Base-by-base conservation (phyloP, 2,113 vertebrate species). In the Anguilla rostrata region DNA sequence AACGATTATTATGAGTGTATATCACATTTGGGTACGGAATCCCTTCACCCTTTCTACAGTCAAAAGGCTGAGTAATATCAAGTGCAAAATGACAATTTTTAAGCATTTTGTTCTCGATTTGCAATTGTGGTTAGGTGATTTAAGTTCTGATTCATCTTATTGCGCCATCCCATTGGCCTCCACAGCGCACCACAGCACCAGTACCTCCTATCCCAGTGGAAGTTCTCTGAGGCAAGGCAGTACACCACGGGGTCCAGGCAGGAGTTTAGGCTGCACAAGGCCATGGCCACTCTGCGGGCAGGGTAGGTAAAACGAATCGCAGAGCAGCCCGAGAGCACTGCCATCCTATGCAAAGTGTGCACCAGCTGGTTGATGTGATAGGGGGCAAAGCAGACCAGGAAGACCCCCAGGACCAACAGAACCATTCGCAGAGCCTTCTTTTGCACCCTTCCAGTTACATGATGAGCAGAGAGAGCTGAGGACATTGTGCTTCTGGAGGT, bases 301-400 rank as follows among this genome's bases (percentile, higher is more conserved):
- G 96, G 87, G 78, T 94, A 97, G 0, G 89, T 85, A 22, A 93
- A 89, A 0, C 91, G 79, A 39, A 86, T 86, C 57, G 91, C 92
- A 0, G 91, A 84, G 87, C 93, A 94, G 3, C 90, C 89, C 0
- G 91, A 86, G 0, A 83, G 82, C 49, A 92, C 0, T 12, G 87
- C 41, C 57, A 91, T 92, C 83, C 86, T 90, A 41, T 79, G 16
- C 84, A 98, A 87, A 0, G 95, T 97, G 85, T 97, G 95, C 0
- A 98, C 89, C 78, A 97, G 82, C 0, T 94, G 94, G 87, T 90
- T 93, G 63, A 97, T 14, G 87, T 98, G 97, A 91, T 96, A 96
- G 0, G 98, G 98, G 8, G 97, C 93, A 97, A 97, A 97, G 91
- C 97, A 97, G 83, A 96, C 0, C 0, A 98, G 18, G 14, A 98